A percentile compares a stretch with the other conserved stretches of the same genome.
phyloP scores from a whole-genome alignment of 2,888 invertebrate genomes.

The Pandemis cinnamomeana region DNA sequence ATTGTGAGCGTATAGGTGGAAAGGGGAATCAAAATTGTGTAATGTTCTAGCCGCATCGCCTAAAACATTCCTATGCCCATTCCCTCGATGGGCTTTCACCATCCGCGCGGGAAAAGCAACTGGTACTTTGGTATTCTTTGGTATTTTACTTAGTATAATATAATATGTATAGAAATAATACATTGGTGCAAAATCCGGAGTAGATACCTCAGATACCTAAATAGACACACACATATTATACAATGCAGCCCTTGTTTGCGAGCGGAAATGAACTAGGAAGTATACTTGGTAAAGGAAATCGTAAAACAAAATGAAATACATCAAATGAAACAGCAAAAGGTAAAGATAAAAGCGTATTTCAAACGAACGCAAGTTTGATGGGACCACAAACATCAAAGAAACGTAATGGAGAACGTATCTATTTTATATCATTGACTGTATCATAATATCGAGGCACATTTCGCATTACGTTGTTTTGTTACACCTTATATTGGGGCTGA shows the following conservation, averaged over 20 bases:
- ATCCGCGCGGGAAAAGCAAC: too few relatives aligned
- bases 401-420: not conserved
- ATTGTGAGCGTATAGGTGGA: too few relatives aligned
- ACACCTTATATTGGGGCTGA: too few relatives aligned
- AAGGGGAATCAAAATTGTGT: too few relatives aligned
- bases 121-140: too few relatives aligned
- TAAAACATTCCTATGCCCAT: too few relatives aligned
- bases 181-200: not conserved
- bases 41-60: too few relatives aligned
- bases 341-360: conserved; percentile 4
- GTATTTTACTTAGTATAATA: too few relatives aligned
- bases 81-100: too few relatives aligned
- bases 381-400: conserved; percentile 3
- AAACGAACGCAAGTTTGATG: conserved; percentile 5
- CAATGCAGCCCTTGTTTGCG: not conserved
- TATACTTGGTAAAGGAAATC: not conserved
- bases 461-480: too few relatives aligned
- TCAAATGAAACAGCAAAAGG: conserved; percentile 8
- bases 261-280: not conserved
- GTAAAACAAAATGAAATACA: not conserved
- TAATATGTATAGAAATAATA: too few relatives aligned
- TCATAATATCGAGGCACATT: not conserved
- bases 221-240: not conserved
- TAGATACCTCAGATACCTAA: not conserved
- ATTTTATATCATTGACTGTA: not conserved